These are phyloP conservation scores for Acronicta leporina DNA, from an alignment of 2,888 invertebrate genomes.

Conservation along the genomic window DNA sequence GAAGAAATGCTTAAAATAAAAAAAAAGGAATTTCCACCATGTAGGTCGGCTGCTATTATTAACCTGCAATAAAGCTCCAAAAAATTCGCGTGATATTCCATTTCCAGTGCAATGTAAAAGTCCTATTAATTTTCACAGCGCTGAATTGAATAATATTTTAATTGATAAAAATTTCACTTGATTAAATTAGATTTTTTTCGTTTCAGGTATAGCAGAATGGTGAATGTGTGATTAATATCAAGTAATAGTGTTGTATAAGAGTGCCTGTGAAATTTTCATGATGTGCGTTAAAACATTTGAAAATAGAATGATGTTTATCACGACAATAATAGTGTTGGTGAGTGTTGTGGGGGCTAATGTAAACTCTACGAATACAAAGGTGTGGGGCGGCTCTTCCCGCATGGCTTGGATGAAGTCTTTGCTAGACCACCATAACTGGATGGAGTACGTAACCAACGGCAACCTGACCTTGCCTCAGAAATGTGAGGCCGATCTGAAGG, in stretches of 20 bases:
- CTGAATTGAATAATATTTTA: constrained; percentile 20
- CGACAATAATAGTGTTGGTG: constrained; percentile 77
- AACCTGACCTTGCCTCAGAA: constrained; percentile 74
- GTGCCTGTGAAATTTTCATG: constrained; percentile 34
- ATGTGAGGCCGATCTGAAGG: constrained; percentile 89
- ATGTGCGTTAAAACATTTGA: constrained; percentile 54
- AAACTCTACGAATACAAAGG: constrained; percentile 62
- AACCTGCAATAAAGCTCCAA: constrained; percentile 19
- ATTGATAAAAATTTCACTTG: constrained; percentile 8
- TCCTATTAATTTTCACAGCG: constrained; percentile 16
- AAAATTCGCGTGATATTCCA: constrained; percentile 9
- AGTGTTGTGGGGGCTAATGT: constrained; percentile 80
- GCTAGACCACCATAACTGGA: constrained; percentile 91
- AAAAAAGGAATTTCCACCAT: too few relatives aligned
- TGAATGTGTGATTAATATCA: constrained; percentile 38
- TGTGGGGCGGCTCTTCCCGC: constrained; percentile 70
- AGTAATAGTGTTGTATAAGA: constrained; percentile 22
- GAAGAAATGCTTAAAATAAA: too few relatives aligned
- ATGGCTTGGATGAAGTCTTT: constrained; percentile 91
- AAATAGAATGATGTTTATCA: constrained; percentile 71
- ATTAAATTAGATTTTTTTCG: constrained; percentile 35
- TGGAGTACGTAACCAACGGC: constrained; percentile 80
- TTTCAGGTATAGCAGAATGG: constrained; percentile 61
- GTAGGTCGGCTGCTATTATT: too few relatives aligned
- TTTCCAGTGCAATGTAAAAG: constrained; percentile 15